Conservation (phyloP, 2,797 vertebrate genomes). For the Diceros bicornis region DNA sequence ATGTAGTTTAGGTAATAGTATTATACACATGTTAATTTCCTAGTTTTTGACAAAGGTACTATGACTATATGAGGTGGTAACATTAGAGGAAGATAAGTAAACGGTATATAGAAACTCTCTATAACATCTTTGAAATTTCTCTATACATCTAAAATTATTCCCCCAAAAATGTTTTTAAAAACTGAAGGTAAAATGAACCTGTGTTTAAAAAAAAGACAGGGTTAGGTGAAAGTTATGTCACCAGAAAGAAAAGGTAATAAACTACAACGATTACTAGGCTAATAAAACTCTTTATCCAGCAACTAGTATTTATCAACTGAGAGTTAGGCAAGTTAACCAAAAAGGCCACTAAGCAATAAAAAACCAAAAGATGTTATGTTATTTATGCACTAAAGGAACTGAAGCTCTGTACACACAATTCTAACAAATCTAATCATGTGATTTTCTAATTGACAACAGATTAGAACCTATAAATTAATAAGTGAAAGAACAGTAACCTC, state of each 20-base stretch:
- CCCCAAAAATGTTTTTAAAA: neutral
- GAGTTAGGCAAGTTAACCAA: neutral
- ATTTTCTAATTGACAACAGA: neutral
- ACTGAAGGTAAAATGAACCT: neutral
- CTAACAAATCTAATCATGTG: neutral
- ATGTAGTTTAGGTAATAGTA: neutral
- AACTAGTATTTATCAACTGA: neutral
- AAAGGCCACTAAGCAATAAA: neutral
- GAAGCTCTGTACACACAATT: neutral
- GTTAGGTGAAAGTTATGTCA: neutral
- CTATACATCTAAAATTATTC: neutral
- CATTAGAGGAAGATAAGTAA: neutral
- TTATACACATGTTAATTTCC: neutral
- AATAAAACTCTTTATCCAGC: neutral
- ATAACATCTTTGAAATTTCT: neutral
- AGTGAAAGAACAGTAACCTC: constrained; percentile 3
- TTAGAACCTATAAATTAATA: neutral
- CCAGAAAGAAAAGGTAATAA: neutral
- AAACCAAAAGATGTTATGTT: neutral
- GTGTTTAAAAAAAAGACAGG: neutral
- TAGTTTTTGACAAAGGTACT: neutral
- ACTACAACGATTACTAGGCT: neutral
- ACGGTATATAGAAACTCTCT: neutral
- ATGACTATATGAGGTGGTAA: neutral
- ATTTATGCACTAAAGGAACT: neutral